These are phyloP conservation scores for Sparidentex hasta DNA, from an alignment of 2,797 vertebrate species.

Conservation along the genomic window DNA sequence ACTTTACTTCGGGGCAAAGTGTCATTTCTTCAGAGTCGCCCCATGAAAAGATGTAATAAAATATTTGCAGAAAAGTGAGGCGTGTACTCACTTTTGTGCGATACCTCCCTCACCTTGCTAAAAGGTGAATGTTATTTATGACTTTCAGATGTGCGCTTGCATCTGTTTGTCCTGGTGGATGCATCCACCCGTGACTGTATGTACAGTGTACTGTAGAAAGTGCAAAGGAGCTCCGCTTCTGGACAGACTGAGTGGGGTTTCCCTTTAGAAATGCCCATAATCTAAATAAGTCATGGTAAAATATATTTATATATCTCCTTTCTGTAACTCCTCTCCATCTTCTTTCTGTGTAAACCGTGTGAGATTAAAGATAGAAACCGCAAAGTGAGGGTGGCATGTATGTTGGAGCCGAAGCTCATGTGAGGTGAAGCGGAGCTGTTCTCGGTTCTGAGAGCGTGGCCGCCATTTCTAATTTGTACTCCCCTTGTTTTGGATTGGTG, in stretches of 20 bases:
- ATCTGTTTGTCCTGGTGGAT: slow-evolving; percentile 28
- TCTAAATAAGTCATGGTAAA: slow-evolving; percentile 76
- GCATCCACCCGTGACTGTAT: slow-evolving; percentile 30
- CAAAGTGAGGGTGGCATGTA: slow-evolving; percentile 23
- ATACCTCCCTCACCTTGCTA: neutral
- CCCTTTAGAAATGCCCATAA: slow-evolving; percentile 63
- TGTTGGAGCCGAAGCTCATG: slow-evolving; percentile 7
- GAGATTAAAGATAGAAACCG: slow-evolving; percentile 31
- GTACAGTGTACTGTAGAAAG: slow-evolving; percentile 18
- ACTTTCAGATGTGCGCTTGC: slow-evolving; percentile 33
- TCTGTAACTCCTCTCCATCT: neutral
- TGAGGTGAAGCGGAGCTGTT: slow-evolving; percentile 19
- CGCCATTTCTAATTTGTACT: too few species aligned
- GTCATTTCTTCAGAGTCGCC: too few species aligned
- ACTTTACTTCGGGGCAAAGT: too few species aligned
- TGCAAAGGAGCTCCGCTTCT: slow-evolving; percentile 34
- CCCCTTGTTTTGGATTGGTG: too few species aligned
- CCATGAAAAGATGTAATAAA: too few species aligned
- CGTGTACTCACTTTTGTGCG: too few species aligned
- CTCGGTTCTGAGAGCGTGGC: slow-evolving; percentile 4
- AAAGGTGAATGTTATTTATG: slow-evolving; percentile 42
- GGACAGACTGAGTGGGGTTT: slow-evolving; percentile 16
- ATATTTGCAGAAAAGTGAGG: too few species aligned
- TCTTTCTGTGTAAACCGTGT: slow-evolving; percentile 17
- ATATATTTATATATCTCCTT: slow-evolving; percentile 32